Evolutionary conservation across 1,140 invertebrate genomes (phyloP), one percentile per base, ranked within the genome.

Genomic region (Palaemon carinicauda): DNA sequence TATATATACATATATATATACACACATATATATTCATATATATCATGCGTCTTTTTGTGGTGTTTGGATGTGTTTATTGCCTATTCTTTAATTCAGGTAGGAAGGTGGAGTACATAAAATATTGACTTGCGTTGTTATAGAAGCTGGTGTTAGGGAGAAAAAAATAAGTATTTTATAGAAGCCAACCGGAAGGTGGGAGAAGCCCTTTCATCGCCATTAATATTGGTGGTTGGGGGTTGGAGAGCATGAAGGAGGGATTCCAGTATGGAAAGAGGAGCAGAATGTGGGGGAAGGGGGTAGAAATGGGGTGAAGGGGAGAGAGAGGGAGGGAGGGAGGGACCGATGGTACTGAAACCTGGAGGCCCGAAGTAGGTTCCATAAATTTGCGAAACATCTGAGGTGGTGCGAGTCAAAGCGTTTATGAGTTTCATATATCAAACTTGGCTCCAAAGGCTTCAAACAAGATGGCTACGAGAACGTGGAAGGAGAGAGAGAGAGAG

Each of bases 371-470:
- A 79, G 74, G 50, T 31, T 79, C 74, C 82, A 79, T 85, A 85
- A 85, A 85, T 85, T 85, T 85, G 41, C 54, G 56, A 85, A 85
- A 85, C 82, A 85, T 85, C 82, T 85, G 82, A 85, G 82, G 71
- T 54, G 74, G 54, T 79, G 82, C 54, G 75, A 85, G 74, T 79
- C 82, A 85, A 85, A 85, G 82, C 82, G 82, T 69, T 85, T 85
- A 85, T 85, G 82, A 85, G 82, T 85, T 79, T 85, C 82, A 79
- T 85, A 85, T 85, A 85, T 85, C 82, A 85, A 85, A 85, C 82
- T 85, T 85, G 82, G 56, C 50, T 69, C 82, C 60, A 85, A 85
- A 71, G 82, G 82, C 82, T 78, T 85, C 56, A 79, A 79, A 71
- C 82, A 85, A 85, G 82, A 85, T 85, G 82, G 82, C 82, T 74